phyloP scores from a whole-genome alignment of 2,888 invertebrate species.

The Eulithis prunata region DNA sequence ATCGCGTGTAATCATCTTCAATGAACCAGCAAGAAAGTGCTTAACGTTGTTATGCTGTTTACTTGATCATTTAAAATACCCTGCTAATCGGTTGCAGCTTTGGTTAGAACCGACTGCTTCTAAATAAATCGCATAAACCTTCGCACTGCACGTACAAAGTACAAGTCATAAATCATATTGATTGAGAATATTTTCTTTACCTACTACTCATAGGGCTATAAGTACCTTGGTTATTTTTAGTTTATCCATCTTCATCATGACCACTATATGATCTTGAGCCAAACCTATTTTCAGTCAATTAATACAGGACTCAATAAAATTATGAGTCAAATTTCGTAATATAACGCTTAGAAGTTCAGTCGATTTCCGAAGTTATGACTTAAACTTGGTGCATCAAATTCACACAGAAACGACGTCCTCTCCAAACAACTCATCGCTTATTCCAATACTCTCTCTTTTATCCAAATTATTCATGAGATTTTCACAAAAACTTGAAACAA shows the following conservation, averaged over 20 bases:
- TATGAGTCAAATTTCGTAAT: too few relatives aligned
- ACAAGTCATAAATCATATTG: background rate
- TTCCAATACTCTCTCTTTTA: constrained; percentile 34
- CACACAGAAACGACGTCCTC: constrained; percentile 38
- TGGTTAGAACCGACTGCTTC: background rate
- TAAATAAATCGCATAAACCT: background rate
- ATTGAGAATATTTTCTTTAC: background rate
- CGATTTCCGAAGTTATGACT: background rate
- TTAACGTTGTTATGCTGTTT: constrained; percentile 17
- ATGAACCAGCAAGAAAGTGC: constrained; percentile 39
- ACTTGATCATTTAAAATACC: constrained; percentile 2
- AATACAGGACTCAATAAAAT: background rate
- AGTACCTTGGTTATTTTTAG: too few relatives aligned
- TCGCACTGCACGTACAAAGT: background rate
- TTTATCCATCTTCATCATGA: too few relatives aligned
- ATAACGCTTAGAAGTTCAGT: constrained; percentile 4
- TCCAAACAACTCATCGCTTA: constrained; percentile 30
- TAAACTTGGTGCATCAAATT: constrained; percentile 26
- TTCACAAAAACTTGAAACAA: constrained; percentile 43
- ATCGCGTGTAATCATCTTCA: constrained; percentile 58
- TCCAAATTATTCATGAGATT: constrained; percentile 37
- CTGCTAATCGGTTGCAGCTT: constrained; percentile 10
- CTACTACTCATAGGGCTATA: too few relatives aligned
- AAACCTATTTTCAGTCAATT: background rate
- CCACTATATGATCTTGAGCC: too few relatives aligned